These are phyloP conservation scores for Hemistola chrysoprasaria DNA, from an alignment of 2,888 invertebrate genomes.

Conservation along the genomic window DNA sequence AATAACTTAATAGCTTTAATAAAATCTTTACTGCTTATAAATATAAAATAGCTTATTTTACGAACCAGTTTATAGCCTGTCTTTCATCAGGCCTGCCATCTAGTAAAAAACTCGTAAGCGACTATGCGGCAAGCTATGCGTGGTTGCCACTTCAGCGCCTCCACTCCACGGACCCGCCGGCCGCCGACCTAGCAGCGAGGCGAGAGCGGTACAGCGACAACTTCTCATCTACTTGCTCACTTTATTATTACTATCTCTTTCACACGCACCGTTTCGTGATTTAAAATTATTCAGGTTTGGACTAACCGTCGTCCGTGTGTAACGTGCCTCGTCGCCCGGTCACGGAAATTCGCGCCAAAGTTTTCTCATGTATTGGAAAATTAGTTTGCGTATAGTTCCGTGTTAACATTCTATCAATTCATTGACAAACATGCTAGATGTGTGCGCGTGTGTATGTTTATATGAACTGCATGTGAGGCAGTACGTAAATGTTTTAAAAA, in stretches of 20 bases:
- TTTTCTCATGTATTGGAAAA: conserved; percentile 54
- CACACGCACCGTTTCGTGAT: conserved; percentile 49
- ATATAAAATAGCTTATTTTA: conserved; percentile 1
- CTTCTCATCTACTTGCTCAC: conserved; percentile 21
- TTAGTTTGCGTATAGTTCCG: conserved; percentile 50
- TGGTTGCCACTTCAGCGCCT: conserved; percentile 43
- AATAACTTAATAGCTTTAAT: too few species aligned
- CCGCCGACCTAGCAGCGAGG: background rate
- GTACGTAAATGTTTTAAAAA: conserved; percentile 18
- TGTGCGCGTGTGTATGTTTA: conserved; percentile 40
- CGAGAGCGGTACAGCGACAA: conserved; percentile 17
- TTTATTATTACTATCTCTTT: conserved; percentile 42
- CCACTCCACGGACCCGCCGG: too few species aligned
- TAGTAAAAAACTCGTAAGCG: conserved; percentile 52
- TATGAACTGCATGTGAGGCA: conserved; percentile 21
- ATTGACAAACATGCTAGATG: conserved; percentile 41
- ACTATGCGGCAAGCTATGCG: conserved; percentile 23
- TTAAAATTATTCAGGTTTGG: conserved; percentile 62
- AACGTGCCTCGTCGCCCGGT: conserved; percentile 47
- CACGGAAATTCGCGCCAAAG: conserved; percentile 60
- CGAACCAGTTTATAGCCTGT: conserved; percentile 9
- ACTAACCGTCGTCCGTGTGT: conserved; percentile 63
- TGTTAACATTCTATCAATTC: conserved; percentile 39
- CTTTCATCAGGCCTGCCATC: conserved; percentile 40
- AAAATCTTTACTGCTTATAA: too few species aligned